phyloP scores from a whole-genome alignment of 2,113 vertebrate genomes.

The Bungarus multicinctus region DNA sequence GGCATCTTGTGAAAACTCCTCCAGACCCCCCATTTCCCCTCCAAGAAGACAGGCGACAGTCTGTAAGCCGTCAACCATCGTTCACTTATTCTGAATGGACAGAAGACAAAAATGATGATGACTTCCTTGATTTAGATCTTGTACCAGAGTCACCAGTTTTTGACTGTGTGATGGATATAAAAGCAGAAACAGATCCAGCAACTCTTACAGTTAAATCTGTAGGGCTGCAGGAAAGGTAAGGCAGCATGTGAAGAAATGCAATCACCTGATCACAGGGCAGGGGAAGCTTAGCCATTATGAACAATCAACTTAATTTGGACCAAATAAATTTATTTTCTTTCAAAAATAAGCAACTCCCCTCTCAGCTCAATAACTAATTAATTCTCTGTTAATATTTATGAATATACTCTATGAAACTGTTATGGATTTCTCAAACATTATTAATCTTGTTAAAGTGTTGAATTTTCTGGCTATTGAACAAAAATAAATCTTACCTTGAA shows the following conservation, averaged over 20 bases:
- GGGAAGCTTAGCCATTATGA: neutral
- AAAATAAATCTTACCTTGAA: neutral
- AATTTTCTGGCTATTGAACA: neutral
- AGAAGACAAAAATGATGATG: conserved; percentile 84
- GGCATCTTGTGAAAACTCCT: conserved; percentile 70
- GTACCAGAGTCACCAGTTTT: conserved; percentile 90
- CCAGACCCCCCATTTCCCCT: conserved; percentile 55
- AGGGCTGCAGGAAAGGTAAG: conserved; percentile 96
- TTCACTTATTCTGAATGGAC: conserved; percentile 98
- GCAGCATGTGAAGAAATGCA: neutral
- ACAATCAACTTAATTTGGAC: neutral
- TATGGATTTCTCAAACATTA: neutral
- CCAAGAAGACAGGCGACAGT: conserved; percentile 86
- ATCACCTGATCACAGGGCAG: neutral
- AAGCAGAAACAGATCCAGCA: conserved; percentile 80
- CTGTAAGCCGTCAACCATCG: conserved; percentile 94
- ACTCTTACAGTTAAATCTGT: conserved; percentile 89
- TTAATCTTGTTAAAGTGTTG: neutral
- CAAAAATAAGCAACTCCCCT: neutral
- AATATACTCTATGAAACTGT: neutral
- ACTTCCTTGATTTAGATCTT: conserved; percentile 86
- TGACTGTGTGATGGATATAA: conserved; percentile 84
- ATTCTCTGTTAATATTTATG: neutral
- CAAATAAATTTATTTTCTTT: neutral
- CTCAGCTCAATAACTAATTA: neutral